Conservation (phyloP, 2,888 invertebrate species). For the Hydraecia micacea region DNA sequence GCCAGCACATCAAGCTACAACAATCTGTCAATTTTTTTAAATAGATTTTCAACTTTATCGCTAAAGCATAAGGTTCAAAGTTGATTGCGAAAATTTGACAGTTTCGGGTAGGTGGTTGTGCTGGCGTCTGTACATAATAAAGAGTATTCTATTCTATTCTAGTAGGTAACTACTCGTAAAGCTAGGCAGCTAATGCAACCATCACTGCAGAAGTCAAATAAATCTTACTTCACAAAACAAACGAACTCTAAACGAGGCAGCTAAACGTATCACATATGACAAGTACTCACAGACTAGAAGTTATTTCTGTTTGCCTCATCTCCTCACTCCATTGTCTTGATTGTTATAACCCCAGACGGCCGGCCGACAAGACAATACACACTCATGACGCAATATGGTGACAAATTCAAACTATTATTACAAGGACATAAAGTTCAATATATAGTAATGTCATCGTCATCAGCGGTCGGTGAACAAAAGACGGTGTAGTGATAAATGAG, state of each 20-base stretch:
- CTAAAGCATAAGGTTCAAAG: no score
- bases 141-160: no score
- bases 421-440: conserved; percentile 71
- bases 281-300: conserved; percentile 40
- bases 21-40: no score
- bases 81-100: no score
- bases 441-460: conserved; percentile 65
- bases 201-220: conserved; percentile 12
- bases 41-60: no score
- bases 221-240: conserved; percentile 23
- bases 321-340: conserved; percentile 59
- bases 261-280: conserved; percentile 28
- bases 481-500: conserved; percentile 73
- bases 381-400: conserved; percentile 69
- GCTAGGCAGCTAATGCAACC: background rate
- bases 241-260: conserved; percentile 19
- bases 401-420: conserved; percentile 68
- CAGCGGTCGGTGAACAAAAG: conserved; percentile 61
- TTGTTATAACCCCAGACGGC: conserved; percentile 54
- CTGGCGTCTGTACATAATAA: no score
- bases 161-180: background rate
- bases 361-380: conserved; percentile 65
- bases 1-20: no score
- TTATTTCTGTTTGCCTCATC: conserved; percentile 62
- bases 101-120: no score